These are phyloP conservation scores for Laothoe populi DNA, from an alignment of 2,888 invertebrate species.

Conservation along the genomic window DNA sequence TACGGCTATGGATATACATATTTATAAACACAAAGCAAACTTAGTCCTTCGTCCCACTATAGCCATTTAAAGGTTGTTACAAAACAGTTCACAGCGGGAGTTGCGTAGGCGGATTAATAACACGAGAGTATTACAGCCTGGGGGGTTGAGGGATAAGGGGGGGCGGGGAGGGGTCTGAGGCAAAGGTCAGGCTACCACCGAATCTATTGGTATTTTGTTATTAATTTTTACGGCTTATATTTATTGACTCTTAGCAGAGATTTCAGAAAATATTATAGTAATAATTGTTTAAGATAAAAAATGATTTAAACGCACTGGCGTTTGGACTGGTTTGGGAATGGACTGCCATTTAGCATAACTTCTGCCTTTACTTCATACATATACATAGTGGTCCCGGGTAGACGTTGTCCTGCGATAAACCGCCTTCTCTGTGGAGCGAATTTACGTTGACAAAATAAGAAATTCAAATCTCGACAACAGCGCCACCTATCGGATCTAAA, in stretches of 20 bases:
- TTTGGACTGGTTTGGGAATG: too few relatives aligned
- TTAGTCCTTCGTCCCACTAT: background rate
- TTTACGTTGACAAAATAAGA: too few relatives aligned
- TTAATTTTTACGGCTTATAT: background rate
- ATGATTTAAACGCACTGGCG: too few relatives aligned
- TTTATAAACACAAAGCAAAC: background rate
- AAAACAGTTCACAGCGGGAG: background rate
- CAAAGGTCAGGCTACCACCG: conserved; percentile 11
- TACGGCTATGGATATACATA: too few relatives aligned
- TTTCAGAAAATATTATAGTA: background rate
- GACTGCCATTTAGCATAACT: too few relatives aligned
- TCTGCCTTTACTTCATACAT: too few relatives aligned
- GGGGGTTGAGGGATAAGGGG: background rate
- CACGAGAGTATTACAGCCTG: background rate
- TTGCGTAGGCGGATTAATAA: conserved; percentile 3
- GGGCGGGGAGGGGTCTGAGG: background rate
- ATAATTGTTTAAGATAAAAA: too few relatives aligned
- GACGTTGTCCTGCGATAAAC: too few relatives aligned
- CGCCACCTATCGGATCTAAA: too few relatives aligned
- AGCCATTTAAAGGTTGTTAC: background rate
- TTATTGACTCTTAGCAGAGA: background rate
- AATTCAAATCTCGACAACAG: too few relatives aligned
- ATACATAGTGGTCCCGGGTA: too few relatives aligned
- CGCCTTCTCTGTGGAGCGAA: too few relatives aligned
- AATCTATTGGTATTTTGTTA: conserved; percentile 15